Conservation (phyloP, 2,888 invertebrate genomes). For the Drosophila mulleri region DNA sequence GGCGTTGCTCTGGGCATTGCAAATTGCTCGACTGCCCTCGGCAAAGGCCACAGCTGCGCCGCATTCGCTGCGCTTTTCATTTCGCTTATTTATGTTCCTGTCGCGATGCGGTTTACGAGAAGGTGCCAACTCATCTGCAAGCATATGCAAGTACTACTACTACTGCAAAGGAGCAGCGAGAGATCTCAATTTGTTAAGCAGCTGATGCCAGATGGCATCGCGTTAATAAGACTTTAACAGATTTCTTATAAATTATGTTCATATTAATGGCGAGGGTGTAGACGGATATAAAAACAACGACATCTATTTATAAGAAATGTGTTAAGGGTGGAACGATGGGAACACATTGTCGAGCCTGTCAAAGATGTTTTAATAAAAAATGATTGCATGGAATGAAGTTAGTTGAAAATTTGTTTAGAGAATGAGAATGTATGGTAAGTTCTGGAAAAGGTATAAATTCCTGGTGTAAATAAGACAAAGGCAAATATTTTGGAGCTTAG, state of each 20-base stretch:
- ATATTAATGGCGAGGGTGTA: slow-evolving; percentile 46
- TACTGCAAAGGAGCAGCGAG: not conserved
- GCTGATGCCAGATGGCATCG: slow-evolving; percentile 69
- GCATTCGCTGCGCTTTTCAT: slow-evolving; percentile 77
- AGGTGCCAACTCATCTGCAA: slow-evolving; percentile 70
- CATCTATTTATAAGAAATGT: slow-evolving; percentile 58
- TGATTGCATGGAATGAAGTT: not conserved
- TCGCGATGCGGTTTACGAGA: slow-evolving; percentile 67
- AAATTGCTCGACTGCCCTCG: slow-evolving; percentile 50
- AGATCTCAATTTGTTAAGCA: slow-evolving; percentile 78
- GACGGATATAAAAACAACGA: slow-evolving; percentile 20
- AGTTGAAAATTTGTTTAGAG: not conserved
- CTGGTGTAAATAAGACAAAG: too few relatives aligned
- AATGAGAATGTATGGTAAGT: not conserved
- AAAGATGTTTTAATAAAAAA: slow-evolving; percentile 10
- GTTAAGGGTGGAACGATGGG: slow-evolving; percentile 42
- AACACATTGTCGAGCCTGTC: slow-evolving; percentile 9
- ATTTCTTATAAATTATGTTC: slow-evolving; percentile 73
- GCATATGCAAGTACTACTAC: slow-evolving; percentile 8
- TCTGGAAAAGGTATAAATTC: not conserved
- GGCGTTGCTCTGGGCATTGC: slow-evolving; percentile 67
- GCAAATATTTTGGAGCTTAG: too few relatives aligned
- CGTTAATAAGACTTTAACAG: slow-evolving; percentile 73
- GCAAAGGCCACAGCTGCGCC: slow-evolving; percentile 63
- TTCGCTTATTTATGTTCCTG: slow-evolving; percentile 75